These are phyloP conservation scores for Bombus confusus DNA, from an alignment of 1,140 invertebrate genomes.

Conservation along the genomic window DNA sequence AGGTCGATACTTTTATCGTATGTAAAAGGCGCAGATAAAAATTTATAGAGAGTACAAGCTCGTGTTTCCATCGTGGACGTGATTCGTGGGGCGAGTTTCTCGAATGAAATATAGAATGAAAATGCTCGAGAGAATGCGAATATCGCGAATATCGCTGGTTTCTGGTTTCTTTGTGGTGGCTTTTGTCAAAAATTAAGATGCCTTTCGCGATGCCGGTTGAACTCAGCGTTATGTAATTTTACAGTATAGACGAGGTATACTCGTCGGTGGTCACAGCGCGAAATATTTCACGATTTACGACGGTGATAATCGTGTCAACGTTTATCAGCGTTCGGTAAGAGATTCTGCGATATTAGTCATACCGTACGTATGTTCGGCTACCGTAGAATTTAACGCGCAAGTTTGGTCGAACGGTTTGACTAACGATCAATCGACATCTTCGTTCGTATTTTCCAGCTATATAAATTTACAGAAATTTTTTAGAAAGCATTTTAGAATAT, in stretches of 20 bases:
- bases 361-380: not conserved
- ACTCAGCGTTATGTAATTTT: not conserved
- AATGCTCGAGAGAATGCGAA: not conserved
- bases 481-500: no score
- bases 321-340: not conserved
- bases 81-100: not conserved
- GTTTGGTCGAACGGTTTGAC: not conserved
- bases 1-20: not conserved
- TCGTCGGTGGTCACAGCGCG: no score
- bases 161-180: no score
- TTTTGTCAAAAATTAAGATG: not conserved
- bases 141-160: no score
- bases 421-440: no score
- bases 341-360: not conserved
- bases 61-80: not conserved
- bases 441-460: no score
- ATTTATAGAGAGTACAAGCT: not conserved
- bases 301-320: not conserved
- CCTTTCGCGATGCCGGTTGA: not conserved
- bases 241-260: no score
- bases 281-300: slow-evolving; percentile 22
- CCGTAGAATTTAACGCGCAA: not conserved
- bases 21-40: not conserved
- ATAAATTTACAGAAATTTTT: no score
- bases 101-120: not conserved